Base-by-base conservation (phyloP, 2,888 invertebrate genomes). In the Lepidonotus clava region DNA sequence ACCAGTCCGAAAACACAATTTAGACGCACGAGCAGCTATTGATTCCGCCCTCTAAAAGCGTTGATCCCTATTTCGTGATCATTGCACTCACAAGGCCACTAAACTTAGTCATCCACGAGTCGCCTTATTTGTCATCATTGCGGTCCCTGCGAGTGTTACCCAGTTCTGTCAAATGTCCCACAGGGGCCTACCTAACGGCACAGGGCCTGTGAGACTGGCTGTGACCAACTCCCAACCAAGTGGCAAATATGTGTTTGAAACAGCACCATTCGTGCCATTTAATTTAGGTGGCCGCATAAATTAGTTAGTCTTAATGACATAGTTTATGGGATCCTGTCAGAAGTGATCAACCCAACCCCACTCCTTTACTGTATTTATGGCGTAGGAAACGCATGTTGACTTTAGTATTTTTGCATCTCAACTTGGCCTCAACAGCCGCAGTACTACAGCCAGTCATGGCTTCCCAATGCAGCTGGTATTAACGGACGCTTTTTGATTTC, bases 111-210 rank as follows among this genome's bases (percentile, higher is more conserved):
- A 71, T 71, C 71, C 71, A 11, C 34, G 38, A n/a, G 71, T 38
- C 71, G 66, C 71, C 34, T 34, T 71, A 71, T 71, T 71, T 71
- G 71, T 71, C 71, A 71, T 71, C 71, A 71, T 71, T 71, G 71
- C 71, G 36, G 66, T 14, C 66, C 28, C 66, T 8, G 38, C 36
- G 71, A 71, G 71, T 34, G 71, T 71, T 34, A 24, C 71, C 21
- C 36, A 21, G 11, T 18, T 38, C 38, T 11, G 36, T 71, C 11
- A 71, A 71, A 38, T 11, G 38, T 14, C 71, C 71, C 71, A 11
- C 6, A 36, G 71, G 71, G 71, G 38, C 38, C 36, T n/a, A 5
- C 21, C 5, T 11, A n/a, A 14, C 14, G 56, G 46, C 8, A 46
- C 8, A 18, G 46, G 46, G 46, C 46, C 18, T 18, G 46, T 46